These are phyloP conservation scores for Octodon degus DNA, from an alignment of 2,113 vertebrate genomes.

Conservation along the genomic window DNA sequence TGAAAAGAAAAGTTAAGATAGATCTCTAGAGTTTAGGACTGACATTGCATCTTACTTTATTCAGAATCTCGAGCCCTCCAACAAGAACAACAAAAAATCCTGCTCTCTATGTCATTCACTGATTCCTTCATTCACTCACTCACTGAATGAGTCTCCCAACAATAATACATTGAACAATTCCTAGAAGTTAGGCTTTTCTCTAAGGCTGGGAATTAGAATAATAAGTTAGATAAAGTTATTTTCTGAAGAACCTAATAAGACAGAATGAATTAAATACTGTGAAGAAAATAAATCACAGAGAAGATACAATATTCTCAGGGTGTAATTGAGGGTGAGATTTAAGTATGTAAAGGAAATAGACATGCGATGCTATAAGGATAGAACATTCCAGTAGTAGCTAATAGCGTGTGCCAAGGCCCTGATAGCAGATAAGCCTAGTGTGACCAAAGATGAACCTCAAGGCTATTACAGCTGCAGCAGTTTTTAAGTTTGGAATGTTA, in stretches of 20 bases:
- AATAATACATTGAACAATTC: neutral
- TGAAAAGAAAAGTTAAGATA: neutral
- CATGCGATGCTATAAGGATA: neutral
- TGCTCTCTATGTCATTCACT: neutral
- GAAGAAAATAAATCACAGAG: constrained; percentile 1
- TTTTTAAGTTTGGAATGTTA: neutral
- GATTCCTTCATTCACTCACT: neutral
- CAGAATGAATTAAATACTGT: neutral
- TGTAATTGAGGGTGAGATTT: neutral
- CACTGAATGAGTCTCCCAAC: neutral
- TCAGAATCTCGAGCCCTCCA: neutral
- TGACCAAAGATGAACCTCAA: neutral
- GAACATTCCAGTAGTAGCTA: neutral
- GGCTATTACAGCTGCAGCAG: neutral
- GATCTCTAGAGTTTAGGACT: neutral
- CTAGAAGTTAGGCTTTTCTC: neutral
- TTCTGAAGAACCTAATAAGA: neutral
- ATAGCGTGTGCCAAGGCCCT: neutral
- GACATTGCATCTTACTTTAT: neutral
- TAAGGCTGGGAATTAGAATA: neutral
- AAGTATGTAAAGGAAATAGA: neutral
- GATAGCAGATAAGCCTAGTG: neutral
- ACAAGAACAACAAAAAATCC: no score
- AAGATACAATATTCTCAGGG: neutral
- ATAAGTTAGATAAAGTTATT: neutral